phyloP scores from a whole-genome alignment of 30 jellyfish, hydroid and myxozoan genomes.

The Sanderia malayensis region DNA sequence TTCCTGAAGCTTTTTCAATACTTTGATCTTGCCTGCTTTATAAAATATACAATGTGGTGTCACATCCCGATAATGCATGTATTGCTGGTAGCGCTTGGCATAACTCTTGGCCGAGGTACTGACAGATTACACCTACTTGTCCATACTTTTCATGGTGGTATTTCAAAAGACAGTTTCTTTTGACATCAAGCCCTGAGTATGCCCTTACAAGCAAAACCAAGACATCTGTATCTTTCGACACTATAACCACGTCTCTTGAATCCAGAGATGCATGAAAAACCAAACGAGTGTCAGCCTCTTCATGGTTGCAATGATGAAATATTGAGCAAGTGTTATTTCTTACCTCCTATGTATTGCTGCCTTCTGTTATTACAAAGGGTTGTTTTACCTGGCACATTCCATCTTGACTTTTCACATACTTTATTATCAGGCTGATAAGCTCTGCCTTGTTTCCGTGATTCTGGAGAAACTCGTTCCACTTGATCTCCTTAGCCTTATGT shows the following conservation, averaged over 20 bases:
- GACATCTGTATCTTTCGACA: not conserved
- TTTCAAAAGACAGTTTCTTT: not conserved
- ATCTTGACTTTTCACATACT: not conserved
- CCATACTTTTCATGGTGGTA: not conserved
- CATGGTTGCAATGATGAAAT: not conserved
- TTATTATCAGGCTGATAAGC: not conserved
- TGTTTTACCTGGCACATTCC: not conserved
- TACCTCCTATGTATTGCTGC: not conserved
- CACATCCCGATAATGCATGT: conserved; percentile 18
- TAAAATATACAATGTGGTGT: conserved; percentile 8
- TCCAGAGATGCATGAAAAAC: not conserved
- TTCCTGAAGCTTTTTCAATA: not conserved
- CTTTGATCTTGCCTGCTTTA: conserved; percentile 7
- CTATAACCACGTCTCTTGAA: not conserved
- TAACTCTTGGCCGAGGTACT: not conserved
- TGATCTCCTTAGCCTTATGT: not conserved
- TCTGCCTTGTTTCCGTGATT: not conserved
- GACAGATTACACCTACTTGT: not conserved
- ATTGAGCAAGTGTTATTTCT: not conserved
- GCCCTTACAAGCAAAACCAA: conserved; percentile 10
- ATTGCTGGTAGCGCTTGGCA: conserved; percentile 18
- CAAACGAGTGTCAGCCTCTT: not conserved
- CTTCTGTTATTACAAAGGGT: not conserved
- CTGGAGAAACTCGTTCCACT: not conserved
- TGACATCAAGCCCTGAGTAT: not conserved